Conservation (phyloP, 1,140 invertebrate species). For the Hypsibius dujardini region DNA sequence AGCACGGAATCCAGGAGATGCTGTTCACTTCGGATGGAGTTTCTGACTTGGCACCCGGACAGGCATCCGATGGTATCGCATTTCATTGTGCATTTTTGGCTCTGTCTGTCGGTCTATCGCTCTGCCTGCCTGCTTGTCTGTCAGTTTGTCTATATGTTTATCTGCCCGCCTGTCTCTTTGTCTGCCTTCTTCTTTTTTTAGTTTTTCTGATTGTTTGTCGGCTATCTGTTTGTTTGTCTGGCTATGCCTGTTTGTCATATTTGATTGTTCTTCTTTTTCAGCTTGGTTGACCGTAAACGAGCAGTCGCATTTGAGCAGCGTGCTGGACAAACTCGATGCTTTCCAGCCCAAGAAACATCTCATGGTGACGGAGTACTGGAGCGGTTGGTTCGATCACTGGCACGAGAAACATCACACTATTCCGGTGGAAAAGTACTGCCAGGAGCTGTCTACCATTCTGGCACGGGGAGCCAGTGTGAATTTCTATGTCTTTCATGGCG, state of each 20-base stretch:
- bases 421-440: conserved; percentile 25
- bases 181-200: not conserved
- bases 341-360: conserved; percentile 41
- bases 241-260: not conserved
- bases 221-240: not conserved
- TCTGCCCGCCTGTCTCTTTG: not conserved
- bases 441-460: conserved; percentile 33
- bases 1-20: conserved; percentile 35
- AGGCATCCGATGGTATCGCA: not conserved
- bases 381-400: conserved; percentile 49
- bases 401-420: conserved; percentile 27
- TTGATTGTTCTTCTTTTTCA: conserved; percentile 21
- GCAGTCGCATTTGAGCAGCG: conserved; percentile 28
- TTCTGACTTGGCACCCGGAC: conserved; percentile 22
- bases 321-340: conserved; percentile 32
- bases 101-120: not conserved
- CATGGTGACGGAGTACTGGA: conserved; percentile 47
- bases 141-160: not conserved
- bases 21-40: conserved; percentile 39
- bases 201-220: not conserved
- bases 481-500: conserved; percentile 53
- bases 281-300: conserved; percentile 42
- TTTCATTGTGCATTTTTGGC: not conserved
- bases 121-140: not conserved
- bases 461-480: conserved; percentile 41